A percentile compares a stretch with the other conserved stretches of the same genome.
phyloP scores from a whole-genome alignment of 2,797 vertebrate species.

The Octomys mimax region DNA sequence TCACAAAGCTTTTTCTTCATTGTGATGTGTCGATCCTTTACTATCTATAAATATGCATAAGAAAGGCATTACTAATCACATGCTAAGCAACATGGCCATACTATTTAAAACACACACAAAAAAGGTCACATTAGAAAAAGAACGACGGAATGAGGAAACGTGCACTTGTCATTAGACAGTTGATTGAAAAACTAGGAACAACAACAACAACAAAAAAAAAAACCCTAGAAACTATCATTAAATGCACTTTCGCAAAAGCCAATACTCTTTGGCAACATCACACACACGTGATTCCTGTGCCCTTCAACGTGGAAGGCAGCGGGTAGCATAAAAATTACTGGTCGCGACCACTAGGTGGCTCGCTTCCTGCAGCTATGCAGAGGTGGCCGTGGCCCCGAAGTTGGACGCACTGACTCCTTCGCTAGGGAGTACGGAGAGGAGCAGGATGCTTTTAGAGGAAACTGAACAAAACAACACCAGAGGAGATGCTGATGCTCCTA shows the following conservation, averaged over 20 bases:
- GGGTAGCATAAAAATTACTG: constrained; percentile 48
- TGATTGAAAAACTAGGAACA: background rate
- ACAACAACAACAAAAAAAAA: too few species aligned
- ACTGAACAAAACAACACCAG: background rate
- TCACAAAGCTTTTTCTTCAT: background rate
- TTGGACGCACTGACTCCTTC: background rate
- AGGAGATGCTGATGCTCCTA: background rate
- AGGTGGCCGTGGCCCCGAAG: background rate
- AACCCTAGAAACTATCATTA: background rate
- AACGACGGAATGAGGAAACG: background rate
- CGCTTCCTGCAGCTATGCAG: constrained; percentile 75
- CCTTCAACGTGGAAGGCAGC: background rate
- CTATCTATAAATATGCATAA: background rate
- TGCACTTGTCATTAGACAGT: background rate
- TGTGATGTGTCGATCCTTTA: background rate
- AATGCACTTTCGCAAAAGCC: background rate
- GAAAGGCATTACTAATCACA: background rate
- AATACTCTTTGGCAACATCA: background rate
- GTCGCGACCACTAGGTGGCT: constrained; percentile 86
- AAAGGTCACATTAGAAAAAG: constrained; percentile 7
- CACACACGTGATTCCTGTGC: background rate
- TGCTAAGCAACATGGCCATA: background rate
- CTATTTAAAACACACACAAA: background rate
- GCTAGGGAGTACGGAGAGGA: background rate
- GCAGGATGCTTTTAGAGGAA: background rate